Evolutionary conservation across 2,113 vertebrate genomes (phyloP).

Genomic region (Ivindomyrus marchei): DNA sequence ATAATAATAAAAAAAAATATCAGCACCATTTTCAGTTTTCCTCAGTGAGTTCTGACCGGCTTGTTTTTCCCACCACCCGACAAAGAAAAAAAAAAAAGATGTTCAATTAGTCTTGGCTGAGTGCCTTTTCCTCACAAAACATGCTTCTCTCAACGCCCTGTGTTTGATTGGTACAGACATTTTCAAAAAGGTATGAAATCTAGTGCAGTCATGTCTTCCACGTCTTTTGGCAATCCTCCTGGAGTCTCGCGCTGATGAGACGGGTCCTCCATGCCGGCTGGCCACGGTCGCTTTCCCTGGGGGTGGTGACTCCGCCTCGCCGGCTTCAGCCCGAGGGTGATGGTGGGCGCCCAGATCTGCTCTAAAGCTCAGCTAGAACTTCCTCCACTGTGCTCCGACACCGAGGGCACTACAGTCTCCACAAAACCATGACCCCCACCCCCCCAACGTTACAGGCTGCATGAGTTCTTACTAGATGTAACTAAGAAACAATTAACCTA

Average conservation of each 20-base stretch:
- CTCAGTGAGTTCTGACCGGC: slow-evolving; percentile 13
- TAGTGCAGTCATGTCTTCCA: not conserved
- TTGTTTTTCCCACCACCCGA: slow-evolving; percentile 26
- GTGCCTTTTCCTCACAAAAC: not conserved
- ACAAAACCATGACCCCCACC: not conserved
- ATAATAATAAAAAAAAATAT: slow-evolving; percentile 43
- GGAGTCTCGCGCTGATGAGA: not conserved
- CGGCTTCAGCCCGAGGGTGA: not conserved
- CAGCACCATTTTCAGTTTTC: slow-evolving; percentile 54
- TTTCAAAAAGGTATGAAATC: not conserved
- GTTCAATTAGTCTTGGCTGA: not conserved
- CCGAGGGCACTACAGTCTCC: not conserved
- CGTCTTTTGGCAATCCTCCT: not conserved
- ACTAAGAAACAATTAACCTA: not conserved
- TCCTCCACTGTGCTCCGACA: not conserved
- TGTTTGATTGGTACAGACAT: not conserved
- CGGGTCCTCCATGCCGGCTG: not conserved
- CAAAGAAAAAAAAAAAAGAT: not conserved
- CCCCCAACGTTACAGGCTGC: not conserved
- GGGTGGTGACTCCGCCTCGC: not conserved
- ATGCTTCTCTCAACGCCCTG: not conserved
- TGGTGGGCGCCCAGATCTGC: not conserved
- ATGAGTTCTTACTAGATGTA: not conserved
- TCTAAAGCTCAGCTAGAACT: not conserved
- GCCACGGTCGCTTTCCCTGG: not conserved